phyloP scores from a whole-genome alignment of 2,797 vertebrate genomes.

The Peromyscus eremicus region DNA sequence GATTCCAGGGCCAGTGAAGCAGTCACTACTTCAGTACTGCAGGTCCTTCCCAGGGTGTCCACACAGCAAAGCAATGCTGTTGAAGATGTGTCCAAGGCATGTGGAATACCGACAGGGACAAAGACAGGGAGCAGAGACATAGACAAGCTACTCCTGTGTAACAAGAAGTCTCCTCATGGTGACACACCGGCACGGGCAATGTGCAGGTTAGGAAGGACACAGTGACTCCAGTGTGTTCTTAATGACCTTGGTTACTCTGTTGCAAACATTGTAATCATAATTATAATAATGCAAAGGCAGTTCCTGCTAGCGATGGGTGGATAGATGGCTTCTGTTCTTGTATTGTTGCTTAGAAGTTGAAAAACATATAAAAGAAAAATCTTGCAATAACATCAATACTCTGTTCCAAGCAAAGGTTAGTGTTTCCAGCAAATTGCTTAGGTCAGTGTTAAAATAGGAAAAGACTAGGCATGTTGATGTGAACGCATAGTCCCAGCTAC shows the following conservation, averaged over 20 bases:
- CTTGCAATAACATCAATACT: neutral
- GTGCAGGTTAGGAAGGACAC: neutral
- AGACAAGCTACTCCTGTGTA: neutral
- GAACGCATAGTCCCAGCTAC: neutral
- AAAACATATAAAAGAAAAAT: neutral
- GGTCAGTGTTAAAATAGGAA: constrained; percentile 17
- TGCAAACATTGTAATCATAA: neutral
- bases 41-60: neutral
- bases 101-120: neutral
- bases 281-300: neutral
- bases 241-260: neutral
- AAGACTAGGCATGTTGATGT: neutral
- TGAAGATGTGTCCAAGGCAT: neutral
- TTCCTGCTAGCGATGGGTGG: neutral
- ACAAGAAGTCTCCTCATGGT: neutral
- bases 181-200: neutral
- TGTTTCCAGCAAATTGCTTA: neutral
- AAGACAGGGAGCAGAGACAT: neutral
- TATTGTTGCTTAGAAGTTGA: neutral
- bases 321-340: neutral
- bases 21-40: neutral
- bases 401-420: neutral
- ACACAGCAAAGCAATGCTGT: neutral
- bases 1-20: neutral
- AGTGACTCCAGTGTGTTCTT: neutral